A percentile compares a stretch with the other conserved stretches of the same genome.
Evolutionary conservation across 2,888 invertebrate genomes (phyloP).

Genomic region (Synergus gifuensis): DNA sequence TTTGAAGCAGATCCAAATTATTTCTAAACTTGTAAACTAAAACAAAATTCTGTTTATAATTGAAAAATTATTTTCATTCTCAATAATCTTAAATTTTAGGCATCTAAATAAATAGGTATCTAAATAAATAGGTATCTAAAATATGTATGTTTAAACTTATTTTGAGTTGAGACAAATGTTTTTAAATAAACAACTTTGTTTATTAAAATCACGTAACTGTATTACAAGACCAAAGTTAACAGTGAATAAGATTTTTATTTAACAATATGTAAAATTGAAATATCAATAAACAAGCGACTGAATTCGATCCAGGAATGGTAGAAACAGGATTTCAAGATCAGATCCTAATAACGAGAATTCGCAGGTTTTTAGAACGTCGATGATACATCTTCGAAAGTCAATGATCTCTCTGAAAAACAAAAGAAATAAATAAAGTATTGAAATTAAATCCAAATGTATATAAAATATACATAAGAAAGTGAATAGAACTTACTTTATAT

Average conservation of each 20-base stretch:
- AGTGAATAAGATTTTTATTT: background rate
- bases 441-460: background rate
- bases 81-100: too few relatives aligned
- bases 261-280: background rate
- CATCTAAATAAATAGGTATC: too few relatives aligned
- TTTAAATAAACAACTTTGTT: background rate
- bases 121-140: background rate
- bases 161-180: background rate
- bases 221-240: background rate
- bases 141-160: background rate
- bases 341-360: conserved; percentile 20
- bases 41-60: background rate
- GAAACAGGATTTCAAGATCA: background rate
- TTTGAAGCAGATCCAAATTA: background rate
- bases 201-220: background rate
- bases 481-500: conserved; percentile 10
- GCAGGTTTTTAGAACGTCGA: conserved; percentile 9
- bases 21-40: background rate
- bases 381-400: conserved; percentile 22
- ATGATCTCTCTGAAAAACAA: conserved; percentile 17
- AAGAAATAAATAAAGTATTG: background rate
- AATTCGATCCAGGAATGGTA: background rate
- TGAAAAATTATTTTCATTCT: background rate
- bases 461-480: background rate
- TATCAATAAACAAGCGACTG: background rate